A percentile compares a stretch with the other conserved stretches of the same genome.
These are phyloP conservation scores for Eptesicus fuscus DNA, from an alignment of 2,113 vertebrate genomes.

Conservation along the genomic window DNA sequence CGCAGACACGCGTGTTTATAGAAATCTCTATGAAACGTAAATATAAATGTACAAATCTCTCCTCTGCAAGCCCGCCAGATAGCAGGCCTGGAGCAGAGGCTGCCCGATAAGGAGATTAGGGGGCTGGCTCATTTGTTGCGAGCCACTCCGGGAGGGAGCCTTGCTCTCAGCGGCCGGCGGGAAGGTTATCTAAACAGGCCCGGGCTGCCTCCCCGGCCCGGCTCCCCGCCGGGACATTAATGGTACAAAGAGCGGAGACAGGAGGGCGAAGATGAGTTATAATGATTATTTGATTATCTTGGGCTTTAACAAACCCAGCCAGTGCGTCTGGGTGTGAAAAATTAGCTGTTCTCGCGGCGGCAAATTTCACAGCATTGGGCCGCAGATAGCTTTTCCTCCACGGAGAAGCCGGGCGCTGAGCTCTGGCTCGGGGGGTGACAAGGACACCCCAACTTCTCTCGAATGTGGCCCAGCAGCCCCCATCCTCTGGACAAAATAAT, in stretches of 20 bases:
- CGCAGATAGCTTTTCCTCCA: constrained; percentile 38
- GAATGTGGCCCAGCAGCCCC: not conserved
- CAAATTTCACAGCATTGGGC: constrained; percentile 65
- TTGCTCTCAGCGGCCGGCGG: constrained; percentile 79
- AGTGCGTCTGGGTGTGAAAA: constrained; percentile 73
- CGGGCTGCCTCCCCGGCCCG: constrained; percentile 75
- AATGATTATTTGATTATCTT: constrained; percentile 74
- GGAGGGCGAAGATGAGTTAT: constrained; percentile 62
- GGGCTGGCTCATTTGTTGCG: constrained; percentile 82
- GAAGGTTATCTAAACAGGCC: constrained; percentile 86
- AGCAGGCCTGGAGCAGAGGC: constrained; percentile 80
- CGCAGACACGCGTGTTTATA: not conserved
- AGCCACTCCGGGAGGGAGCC: constrained; percentile 80
- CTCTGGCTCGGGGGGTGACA: not conserved
- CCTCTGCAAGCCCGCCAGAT: constrained; percentile 74
- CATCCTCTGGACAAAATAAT: not conserved
- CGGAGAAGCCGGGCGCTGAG: not conserved
- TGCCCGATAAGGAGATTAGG: constrained; percentile 86
- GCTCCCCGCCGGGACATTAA: constrained; percentile 76
- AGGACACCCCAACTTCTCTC: constrained; percentile 16
- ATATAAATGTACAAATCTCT: constrained; percentile 14
- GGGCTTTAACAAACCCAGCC: constrained; percentile 76
- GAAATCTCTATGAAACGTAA: not conserved
- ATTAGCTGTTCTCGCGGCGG: constrained; percentile 72
- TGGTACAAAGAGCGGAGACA: constrained; percentile 68